phyloP scores from a whole-genome alignment of 2,888 invertebrate genomes.

The Drosophila quinaria region DNA sequence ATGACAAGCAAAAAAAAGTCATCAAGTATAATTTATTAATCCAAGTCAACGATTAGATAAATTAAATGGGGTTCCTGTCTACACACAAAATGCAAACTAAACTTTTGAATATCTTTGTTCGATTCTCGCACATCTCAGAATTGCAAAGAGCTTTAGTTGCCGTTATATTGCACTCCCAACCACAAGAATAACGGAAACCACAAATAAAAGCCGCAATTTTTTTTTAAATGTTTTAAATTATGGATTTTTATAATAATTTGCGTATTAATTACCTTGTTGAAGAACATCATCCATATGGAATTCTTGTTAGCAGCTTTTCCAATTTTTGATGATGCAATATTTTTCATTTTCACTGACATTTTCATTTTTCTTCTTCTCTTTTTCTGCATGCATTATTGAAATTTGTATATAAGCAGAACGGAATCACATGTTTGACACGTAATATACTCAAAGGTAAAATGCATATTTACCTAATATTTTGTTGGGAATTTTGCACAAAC shows the following conservation, averaged over 20 bases:
- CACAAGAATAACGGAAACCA: slow-evolving; percentile 6
- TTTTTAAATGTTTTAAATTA: neutral
- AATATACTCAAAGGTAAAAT: slow-evolving; percentile 24
- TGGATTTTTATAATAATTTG: neutral
- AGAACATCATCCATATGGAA: slow-evolving; percentile 5
- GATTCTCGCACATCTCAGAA: neutral
- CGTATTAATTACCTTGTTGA: slow-evolving; percentile 33
- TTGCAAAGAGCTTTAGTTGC: slow-evolving; percentile 7
- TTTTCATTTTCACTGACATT: slow-evolving; percentile 45
- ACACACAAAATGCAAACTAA: neutral
- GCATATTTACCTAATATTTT: slow-evolving; percentile 14
- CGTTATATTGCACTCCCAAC: slow-evolving; percentile 15
- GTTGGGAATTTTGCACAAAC: slow-evolving; percentile 24
- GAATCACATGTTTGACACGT: slow-evolving; percentile 54
- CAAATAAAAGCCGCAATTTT: slow-evolving; percentile 9
- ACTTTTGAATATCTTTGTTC: neutral
- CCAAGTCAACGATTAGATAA: slow-evolving; percentile 3
- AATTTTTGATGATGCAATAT: slow-evolving; percentile 51
- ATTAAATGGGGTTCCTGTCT: slow-evolving; percentile 5
- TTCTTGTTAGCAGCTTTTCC: neutral
- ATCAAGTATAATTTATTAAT: neutral
- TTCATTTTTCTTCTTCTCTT: slow-evolving; percentile 20
- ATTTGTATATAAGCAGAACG: slow-evolving; percentile 27
- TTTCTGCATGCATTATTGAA: slow-evolving; percentile 35
- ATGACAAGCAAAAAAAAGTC: neutral